Conservation (phyloP, 2,113 vertebrate genomes). For the Pithys albifrons region DNA sequence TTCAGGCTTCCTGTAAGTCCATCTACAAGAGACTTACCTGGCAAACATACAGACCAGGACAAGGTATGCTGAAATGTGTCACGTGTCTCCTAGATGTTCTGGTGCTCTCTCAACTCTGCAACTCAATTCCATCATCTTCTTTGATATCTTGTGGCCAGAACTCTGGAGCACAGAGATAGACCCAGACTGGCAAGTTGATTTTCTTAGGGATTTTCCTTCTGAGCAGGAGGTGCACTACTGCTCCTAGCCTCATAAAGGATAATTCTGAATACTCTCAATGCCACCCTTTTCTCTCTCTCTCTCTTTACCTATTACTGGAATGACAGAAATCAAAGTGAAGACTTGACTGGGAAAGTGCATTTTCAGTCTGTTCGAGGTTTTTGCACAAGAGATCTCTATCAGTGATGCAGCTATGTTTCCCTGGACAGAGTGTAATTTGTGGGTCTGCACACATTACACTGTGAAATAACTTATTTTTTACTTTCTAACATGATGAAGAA, state of each 20-base stretch:
- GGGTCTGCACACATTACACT: not conserved
- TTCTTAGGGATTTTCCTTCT: not conserved
- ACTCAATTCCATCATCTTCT: not conserved
- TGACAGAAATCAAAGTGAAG: not conserved
- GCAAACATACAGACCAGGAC: not conserved
- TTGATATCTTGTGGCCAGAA: not conserved
- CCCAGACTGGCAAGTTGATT: not conserved
- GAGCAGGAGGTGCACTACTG: not conserved
- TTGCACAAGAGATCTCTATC: not conserved
- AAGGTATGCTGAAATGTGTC: not conserved
- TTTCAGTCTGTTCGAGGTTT: not conserved
- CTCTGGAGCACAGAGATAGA: not conserved
- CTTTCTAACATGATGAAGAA: not conserved
- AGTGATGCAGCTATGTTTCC: not conserved
- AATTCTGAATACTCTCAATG: not conserved
- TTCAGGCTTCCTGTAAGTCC: not conserved
- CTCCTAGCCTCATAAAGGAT: not conserved
- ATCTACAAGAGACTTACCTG: not conserved
- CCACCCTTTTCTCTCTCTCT: not conserved
- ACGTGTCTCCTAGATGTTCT: not conserved
- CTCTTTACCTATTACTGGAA: not conserved
- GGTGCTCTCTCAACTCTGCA: not conserved
- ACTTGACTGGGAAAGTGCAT: accelerated
- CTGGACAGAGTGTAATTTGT: not conserved
- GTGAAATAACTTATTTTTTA: not conserved